Base-by-base conservation (phyloP, 2,113 vertebrate genomes). In the Cochlearius cochlearius region DNA sequence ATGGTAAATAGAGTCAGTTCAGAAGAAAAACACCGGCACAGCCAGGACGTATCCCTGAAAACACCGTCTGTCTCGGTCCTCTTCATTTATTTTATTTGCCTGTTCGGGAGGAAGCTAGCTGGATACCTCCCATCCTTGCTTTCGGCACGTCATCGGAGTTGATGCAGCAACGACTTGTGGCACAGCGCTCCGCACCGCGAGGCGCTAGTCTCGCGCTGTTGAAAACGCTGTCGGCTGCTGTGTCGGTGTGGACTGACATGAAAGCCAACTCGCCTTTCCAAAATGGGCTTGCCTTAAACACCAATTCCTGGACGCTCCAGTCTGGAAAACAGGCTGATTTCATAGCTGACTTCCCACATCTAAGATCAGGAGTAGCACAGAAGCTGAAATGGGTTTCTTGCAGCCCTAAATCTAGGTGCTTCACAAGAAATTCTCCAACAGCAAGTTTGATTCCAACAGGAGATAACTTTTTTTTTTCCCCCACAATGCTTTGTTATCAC, bases 101-200 rank as follows among this genome's bases (percentile, higher is more conserved):
- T 2, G 13, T 12, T 76, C 1, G 4, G 64, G 9, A 41, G 45
- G 63, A 60, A 66, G 45, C 26, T 30, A 22, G 14, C 25, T 15
- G 55, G 25, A 34, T 12, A 5, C 43, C 15, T 25, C 0, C 53
- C 7, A 0, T 2, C 1, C 41, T 58, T 10, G 47, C 15, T 39
- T 64, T 23, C 23, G 69, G 50, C 15, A 2, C 3, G 36, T 3
- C 7, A 50, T 21, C 2, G 6, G 81, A 17, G 68, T 16, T 8
- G 41, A 19, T 63, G 76, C 62, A 56, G 49, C 41, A 10, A 6
- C 6, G 74, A 25, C 67, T 62, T 5, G 71, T 9, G 73, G 67
- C 27, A 6, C 49, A 25, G 47, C 1, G 11, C 25, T 78, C 53
- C 10, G 1, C 4, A 5, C 83, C 62, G 5, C 18, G 3, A 30